A percentile compares a stretch with the other conserved stretches of the same genome.
phyloP scores from a whole-genome alignment of 2,113 vertebrate genomes.

The Rhynchopsitta pachyrhyncha region DNA sequence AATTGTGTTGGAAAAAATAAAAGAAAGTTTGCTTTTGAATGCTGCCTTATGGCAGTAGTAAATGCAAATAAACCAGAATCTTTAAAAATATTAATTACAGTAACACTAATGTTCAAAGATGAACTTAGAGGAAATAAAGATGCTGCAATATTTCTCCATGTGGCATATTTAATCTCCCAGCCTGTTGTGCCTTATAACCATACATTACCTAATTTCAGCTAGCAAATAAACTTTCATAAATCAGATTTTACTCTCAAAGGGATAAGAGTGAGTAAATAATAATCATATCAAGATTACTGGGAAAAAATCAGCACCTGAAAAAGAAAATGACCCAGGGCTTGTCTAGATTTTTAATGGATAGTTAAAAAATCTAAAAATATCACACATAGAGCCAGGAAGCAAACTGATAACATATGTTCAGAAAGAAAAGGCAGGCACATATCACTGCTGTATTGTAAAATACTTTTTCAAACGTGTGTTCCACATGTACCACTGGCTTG shows the following conservation, averaged over 20 bases:
- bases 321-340: neutral
- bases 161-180: neutral
- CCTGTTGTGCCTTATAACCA: neutral
- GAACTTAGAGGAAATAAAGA: neutral
- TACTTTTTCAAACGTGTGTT: accelerated
- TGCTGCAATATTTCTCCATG: neutral
- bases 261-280: neutral
- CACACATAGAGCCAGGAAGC: neutral
- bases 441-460: neutral
- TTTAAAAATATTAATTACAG: neutral
- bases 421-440: neutral
- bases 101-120: neutral
- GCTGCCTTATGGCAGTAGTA: neutral
- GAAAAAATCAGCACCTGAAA: neutral
- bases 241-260: neutral
- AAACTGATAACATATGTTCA: neutral
- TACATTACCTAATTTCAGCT: neutral
- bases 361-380: neutral
- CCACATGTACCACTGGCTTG: neutral
- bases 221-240: neutral
- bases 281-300: neutral
- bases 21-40: neutral
- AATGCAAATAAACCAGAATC: neutral
- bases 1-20: neutral
- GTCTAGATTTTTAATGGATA: neutral